Base-by-base conservation (phyloP, 2,113 vertebrate species). In the Catharus fuscescens region DNA sequence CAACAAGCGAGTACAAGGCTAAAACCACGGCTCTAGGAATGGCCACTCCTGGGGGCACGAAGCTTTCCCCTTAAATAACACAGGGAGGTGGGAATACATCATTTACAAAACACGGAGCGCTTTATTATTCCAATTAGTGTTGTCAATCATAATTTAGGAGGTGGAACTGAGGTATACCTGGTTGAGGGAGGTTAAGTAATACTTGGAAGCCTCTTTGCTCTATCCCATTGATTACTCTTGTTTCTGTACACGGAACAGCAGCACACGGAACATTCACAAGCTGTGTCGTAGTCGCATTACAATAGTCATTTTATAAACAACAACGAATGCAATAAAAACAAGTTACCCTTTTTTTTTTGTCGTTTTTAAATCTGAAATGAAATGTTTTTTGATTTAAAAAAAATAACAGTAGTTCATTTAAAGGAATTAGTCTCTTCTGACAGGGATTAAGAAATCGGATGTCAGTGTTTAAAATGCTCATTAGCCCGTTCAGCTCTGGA, bases 261-360 rank as follows among this genome's bases (percentile, higher is more conserved):
- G 99, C 99, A 99, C 98, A 99, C 98, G 98, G 97, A 98, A 99
- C 99, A 99, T 99, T 99, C 99, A 99, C 98, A 99, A 99, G 99
- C 99, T 98, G 98, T 99, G 98, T 99, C 98, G 98, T 99, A 98
- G 99, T 99, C 99, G 99, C 99, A 98, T 99, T 98, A 99, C 98
- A 98, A 99, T 98, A 98, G 98, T 98, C 98, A 98, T 98, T 97
- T 98, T 98, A 98, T 97, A 98, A 98, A 99, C 98, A 98, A 99
- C 98, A 97, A 98, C 98, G 98, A 98, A 98, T 98, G 98, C 97
- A 97, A 97, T 98, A 98, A 98, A 98, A 99, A 98, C 98, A 94
- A 97, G 97, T 98, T 97, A 98, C 98, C 98, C 98, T 98, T 98
- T 62, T 98, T 12, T 42, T 78, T 74, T 98, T 69, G n/a, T 53